Conservation (phyloP, 2,888 invertebrate genomes). For the Nysson spinosus region DNA sequence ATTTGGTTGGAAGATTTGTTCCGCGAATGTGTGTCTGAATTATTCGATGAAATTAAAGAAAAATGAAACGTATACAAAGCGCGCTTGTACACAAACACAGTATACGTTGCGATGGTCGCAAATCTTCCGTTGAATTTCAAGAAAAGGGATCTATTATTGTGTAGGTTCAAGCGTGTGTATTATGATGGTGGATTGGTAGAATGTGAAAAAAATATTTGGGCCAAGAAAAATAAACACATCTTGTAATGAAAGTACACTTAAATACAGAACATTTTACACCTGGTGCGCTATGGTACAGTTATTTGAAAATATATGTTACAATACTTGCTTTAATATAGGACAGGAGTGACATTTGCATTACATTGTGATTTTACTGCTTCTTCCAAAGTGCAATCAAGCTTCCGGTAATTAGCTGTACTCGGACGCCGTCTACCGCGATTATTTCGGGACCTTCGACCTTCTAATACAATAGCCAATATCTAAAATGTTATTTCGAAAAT, state of each 20-base stretch:
- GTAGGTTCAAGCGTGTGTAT: neutral
- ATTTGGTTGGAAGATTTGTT: too few relatives aligned
- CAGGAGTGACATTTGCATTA: slow-evolving; percentile 79
- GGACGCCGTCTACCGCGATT: slow-evolving; percentile 78
- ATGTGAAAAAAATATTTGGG: slow-evolving; percentile 13
- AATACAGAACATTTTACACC: slow-evolving; percentile 56
- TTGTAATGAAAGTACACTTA: slow-evolving; percentile 37
- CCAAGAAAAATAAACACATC: slow-evolving; percentile 32
- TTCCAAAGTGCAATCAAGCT: slow-evolving; percentile 83
- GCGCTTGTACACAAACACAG: too few relatives aligned
- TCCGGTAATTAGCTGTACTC: slow-evolving; percentile 82
- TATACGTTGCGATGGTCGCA: too few relatives aligned
- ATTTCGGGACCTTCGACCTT: slow-evolving; percentile 79
- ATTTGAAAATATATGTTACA: slow-evolving; percentile 38
- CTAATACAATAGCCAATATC: slow-evolving; percentile 83
- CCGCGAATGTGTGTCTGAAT: neutral
- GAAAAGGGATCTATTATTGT: neutral
- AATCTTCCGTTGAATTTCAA: too few relatives aligned
- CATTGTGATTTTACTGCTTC: slow-evolving; percentile 83
- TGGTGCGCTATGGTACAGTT: slow-evolving; percentile 55
- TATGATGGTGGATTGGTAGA: slow-evolving; percentile 1
- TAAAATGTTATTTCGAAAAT: slow-evolving; percentile 67
- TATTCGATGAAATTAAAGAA: neutral
- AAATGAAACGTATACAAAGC: neutral
- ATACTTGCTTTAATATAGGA: slow-evolving; percentile 78